phyloP scores from a whole-genome alignment of 2,888 invertebrate genomes.

The Diaperis boleti region DNA sequence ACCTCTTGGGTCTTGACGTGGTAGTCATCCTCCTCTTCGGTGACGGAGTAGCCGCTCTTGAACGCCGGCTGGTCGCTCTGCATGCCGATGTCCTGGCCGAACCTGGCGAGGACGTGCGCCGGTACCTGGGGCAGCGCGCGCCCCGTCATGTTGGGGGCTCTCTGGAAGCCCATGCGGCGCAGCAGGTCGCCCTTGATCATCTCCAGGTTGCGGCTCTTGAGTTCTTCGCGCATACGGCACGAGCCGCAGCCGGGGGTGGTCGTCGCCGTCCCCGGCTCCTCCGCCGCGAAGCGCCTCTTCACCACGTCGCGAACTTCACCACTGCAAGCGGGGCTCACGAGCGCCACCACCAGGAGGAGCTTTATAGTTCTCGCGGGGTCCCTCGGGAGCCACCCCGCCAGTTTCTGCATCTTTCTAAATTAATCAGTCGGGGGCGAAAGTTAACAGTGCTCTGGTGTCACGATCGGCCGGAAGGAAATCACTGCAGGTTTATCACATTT shows the following conservation, averaged over 20 bases:
- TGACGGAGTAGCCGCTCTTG: conserved; percentile 67
- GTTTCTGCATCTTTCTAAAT: conserved; percentile 10
- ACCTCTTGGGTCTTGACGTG: conserved; percentile 77
- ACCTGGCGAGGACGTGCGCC: conserved; percentile 61
- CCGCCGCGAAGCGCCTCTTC: conserved; percentile 34
- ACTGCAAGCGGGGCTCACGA: conserved; percentile 40
- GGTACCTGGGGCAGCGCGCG: conserved; percentile 70
- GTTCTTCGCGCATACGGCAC: conserved; percentile 71
- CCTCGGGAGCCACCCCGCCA: conserved; percentile 1
- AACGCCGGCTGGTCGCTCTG: conserved; percentile 66
- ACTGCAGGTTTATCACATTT: conserved; percentile 49
- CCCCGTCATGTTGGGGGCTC: conserved; percentile 72
- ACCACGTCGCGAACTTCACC: conserved; percentile 45
- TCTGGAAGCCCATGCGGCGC: conserved; percentile 70
- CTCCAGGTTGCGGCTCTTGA: conserved; percentile 70
- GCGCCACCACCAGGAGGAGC: conserved; percentile 19
- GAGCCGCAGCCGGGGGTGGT: conserved; percentile 65
- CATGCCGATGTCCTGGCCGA: conserved; percentile 63
- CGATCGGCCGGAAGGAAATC: conserved; percentile 18
- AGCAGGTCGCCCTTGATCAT: conserved; percentile 73
- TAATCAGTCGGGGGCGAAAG: conserved; percentile 38
- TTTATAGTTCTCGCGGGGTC: conserved; percentile 20
- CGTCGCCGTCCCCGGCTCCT: conserved; percentile 34
- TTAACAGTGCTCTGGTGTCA: background rate
- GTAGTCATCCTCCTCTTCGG: conserved; percentile 75